A percentile compares a stretch with the other conserved stretches of the same genome.
These are phyloP conservation scores for Chloropsis cyanopogon DNA, from an alignment of 2,113 vertebrate species.

Conservation along the genomic window DNA sequence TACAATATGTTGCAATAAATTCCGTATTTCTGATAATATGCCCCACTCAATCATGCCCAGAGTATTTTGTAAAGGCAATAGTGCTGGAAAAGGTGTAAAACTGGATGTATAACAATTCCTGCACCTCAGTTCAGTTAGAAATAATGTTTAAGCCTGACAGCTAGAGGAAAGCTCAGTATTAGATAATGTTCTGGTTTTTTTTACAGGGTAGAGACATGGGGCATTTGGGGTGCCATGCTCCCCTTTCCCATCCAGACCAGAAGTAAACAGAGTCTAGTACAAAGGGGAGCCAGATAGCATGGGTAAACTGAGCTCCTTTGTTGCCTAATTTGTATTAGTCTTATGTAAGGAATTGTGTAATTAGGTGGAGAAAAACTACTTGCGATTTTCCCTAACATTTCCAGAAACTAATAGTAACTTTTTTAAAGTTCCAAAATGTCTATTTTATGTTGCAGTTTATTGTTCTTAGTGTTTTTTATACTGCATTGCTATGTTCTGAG, in stretches of 20 bases:
- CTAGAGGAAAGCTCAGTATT: not conserved
- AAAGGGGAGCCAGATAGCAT: not conserved
- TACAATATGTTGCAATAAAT: not conserved
- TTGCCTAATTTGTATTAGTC: not conserved
- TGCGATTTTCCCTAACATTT: not conserved
- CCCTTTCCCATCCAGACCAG: not conserved
- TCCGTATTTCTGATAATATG: not conserved
- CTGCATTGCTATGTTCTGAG: not conserved
- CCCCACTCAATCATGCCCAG: not conserved
- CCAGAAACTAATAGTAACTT: not conserved
- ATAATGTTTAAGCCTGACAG: not conserved
- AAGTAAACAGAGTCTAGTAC: not conserved
- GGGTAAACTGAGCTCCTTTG: not conserved
- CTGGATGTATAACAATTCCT: not conserved
- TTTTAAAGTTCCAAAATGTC: not conserved
- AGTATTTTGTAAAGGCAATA: not conserved
- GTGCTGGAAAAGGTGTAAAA: not conserved
- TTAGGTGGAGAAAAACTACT: not conserved
- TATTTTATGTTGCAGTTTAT: not conserved
- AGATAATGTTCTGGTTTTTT: fast-evolving
- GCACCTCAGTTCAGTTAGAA: not conserved
- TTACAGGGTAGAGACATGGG: not conserved
- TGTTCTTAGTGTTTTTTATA: not conserved
- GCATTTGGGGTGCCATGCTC: not conserved
- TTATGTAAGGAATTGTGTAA: not conserved